These are phyloP conservation scores for Melanerpes aurifrons DNA, from an alignment of 2,113 vertebrate genomes.

Conservation along the genomic window DNA sequence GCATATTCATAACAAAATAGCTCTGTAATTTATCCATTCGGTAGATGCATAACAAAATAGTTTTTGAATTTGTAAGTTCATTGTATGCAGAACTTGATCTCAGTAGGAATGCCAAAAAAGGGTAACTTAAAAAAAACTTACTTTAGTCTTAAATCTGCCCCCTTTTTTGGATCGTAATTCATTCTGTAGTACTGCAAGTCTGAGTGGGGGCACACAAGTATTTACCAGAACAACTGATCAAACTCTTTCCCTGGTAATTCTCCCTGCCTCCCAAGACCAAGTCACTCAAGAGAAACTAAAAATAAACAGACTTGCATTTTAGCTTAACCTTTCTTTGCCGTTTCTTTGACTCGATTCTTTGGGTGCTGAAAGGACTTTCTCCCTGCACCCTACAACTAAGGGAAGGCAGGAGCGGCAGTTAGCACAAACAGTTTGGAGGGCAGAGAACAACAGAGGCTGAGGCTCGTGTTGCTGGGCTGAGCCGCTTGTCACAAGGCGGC, in stretches of 20 bases:
- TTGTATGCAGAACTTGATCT: background rate
- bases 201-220: background rate
- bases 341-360: background rate
- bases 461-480: background rate
- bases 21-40: no score
- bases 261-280: background rate
- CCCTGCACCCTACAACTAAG: background rate
- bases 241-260: background rate
- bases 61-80: background rate
- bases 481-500: background rate
- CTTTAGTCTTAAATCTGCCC: background rate
- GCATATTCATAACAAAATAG: no score
- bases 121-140: background rate
- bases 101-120: background rate
- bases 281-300: background rate
- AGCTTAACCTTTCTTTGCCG: background rate
- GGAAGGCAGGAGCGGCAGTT: background rate
- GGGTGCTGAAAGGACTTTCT: background rate
- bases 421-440: background rate
- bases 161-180: background rate
- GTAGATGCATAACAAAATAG: background rate
- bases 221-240: background rate
- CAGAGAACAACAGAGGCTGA: slow-evolving; percentile 8
- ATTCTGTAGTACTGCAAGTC: no score
- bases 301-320: background rate